A percentile compares a stretch with the other conserved stretches of the same genome.
phyloP scores from a whole-genome alignment of 2,797 vertebrate species.

The Fundulus diaphanus region DNA sequence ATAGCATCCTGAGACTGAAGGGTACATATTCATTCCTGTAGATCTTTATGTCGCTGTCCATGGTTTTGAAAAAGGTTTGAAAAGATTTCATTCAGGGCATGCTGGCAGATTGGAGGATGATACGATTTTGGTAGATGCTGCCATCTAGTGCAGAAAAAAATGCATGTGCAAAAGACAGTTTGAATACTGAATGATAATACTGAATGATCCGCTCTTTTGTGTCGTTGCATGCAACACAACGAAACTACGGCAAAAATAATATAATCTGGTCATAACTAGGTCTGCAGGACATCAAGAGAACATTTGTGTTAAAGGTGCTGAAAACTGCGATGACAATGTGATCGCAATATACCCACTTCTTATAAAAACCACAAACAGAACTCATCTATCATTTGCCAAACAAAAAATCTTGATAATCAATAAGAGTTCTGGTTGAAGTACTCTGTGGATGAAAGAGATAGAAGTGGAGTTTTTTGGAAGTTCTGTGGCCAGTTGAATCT shows the following conservation, averaged over 20 bases:
- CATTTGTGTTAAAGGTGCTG: too few relatives aligned
- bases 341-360: neutral
- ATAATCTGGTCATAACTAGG: neutral
- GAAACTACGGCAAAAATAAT: neutral
- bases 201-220: neutral
- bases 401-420: neutral
- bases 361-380: neutral
- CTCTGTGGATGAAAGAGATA: too few relatives aligned
- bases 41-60: slow-evolving; percentile 48
- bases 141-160: slow-evolving; percentile 66
- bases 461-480: neutral
- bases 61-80: slow-evolving; percentile 49
- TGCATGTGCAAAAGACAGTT: slow-evolving; percentile 21
- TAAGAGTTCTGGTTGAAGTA: too few relatives aligned
- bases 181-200: neutral
- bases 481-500: neutral
- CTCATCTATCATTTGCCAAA: neutral
- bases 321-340: neutral
- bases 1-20: neutral
- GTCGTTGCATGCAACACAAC: neutral
- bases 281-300: neutral
- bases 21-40: neutral
- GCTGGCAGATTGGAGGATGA: neutral
- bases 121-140: neutral
- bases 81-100: neutral